phyloP scores from a whole-genome alignment of 2,113 vertebrate species.

The Ptilorrhoa leucosticta region DNA sequence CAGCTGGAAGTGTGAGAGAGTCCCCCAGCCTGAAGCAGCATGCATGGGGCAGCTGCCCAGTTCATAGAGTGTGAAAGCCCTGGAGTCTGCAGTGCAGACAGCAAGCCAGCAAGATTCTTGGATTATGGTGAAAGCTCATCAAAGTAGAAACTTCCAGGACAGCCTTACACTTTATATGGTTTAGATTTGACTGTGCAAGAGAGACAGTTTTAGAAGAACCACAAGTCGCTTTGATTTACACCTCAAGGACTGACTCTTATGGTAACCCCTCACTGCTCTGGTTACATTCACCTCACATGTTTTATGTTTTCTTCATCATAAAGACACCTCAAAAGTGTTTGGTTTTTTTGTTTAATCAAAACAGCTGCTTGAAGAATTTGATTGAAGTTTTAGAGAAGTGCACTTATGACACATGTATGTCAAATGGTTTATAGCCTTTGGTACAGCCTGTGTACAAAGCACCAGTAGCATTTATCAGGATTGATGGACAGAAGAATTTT shows the following conservation, averaged over 20 bases:
- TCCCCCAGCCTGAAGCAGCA: neutral
- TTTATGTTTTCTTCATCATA: neutral
- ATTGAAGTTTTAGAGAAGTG: neutral
- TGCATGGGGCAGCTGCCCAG: neutral
- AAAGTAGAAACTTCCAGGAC: neutral
- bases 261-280: neutral
- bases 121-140: neutral
- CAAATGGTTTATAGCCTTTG: neutral
- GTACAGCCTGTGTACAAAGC: neutral
- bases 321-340: neutral
- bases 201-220: neutral
- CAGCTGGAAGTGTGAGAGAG: neutral
- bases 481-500: neutral
- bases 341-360: neutral
- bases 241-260: neutral
- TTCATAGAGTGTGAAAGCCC: fast-evolving
- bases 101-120: neutral
- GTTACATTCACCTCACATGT: neutral
- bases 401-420: neutral
- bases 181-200: neutral
- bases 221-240: neutral
- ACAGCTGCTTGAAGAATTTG: neutral
- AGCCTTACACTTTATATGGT: neutral
- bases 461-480: neutral
- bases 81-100: neutral